Percentiles rank a stretch among this genome's conserved stretches.
phyloP scores from a whole-genome alignment of 2,888 invertebrate species.

The Hydriomena furcata region DNA sequence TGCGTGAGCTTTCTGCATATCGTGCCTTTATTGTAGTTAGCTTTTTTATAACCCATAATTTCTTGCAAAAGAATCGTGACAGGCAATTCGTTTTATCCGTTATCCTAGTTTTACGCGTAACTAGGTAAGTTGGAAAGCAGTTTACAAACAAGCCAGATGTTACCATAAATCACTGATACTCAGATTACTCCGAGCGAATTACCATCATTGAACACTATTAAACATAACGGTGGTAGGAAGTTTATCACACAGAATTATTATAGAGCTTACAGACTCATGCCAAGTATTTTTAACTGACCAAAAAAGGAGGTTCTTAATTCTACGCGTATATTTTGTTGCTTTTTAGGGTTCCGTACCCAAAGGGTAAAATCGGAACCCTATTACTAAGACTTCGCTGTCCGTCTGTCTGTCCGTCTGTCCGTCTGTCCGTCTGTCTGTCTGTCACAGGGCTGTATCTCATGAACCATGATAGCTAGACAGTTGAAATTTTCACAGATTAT shows the following conservation, averaged over 20 bases:
- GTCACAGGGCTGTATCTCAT: too few species aligned
- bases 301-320: too few species aligned
- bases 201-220: constrained; percentile 54
- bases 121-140: constrained; percentile 23
- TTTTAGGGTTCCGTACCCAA: too few species aligned
- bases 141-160: constrained; percentile 32
- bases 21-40: too few species aligned
- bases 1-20: background rate
- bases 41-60: background rate
- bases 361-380: too few species aligned
- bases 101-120: constrained; percentile 16
- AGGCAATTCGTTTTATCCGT: constrained; percentile 13
- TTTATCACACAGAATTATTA: constrained; percentile 42
- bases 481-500: too few species aligned
- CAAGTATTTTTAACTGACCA: too few species aligned
- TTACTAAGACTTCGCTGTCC: too few species aligned
- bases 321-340: too few species aligned
- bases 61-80: background rate
- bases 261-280: constrained; percentile 6
- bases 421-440: too few species aligned
- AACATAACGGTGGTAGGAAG: constrained; percentile 49
- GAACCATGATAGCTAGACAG: too few species aligned
- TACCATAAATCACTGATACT: constrained; percentile 47
- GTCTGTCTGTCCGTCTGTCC: too few species aligned
- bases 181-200: constrained; percentile 43